Base-by-base conservation (phyloP, 2,888 invertebrate species). In the Crocallis elinguaria region DNA sequence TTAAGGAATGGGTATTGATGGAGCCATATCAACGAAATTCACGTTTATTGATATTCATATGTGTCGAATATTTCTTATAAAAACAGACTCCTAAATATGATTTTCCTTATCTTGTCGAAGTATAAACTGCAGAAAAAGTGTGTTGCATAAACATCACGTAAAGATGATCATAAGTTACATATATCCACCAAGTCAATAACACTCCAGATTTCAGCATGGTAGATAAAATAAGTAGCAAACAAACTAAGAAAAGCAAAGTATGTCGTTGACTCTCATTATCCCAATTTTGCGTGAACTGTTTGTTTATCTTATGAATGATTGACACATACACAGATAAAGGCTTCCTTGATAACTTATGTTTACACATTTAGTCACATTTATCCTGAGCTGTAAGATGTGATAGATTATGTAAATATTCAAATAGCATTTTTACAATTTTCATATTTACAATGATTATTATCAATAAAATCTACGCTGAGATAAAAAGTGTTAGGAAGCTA, bases 231-330 rank as follows among this genome's bases (percentile, higher is more conserved):
- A 23, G 21, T 32, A 14, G 11, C 9, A 25, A 25, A 25, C 9
- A 25, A 25, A 9, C 1, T 7, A 25, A 25, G 9, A n/a, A 43
- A 33, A 32, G 7, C 13, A 23, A 1, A n/a, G 13, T n/a, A 14
- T 49, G 48, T 41, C 33, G 35, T 36, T 36, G 33, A 1, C 14
- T 23, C 23, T 43, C n/a, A 13, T 38, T 44, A 41, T 36, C 29
- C 35, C 21, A 45, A 45, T 35, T 51, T 45, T 12, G 2, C 30
- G n/a, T n/a, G n/a, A n/a, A n/a, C 23, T 25, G 36, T 38, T 21
- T 41, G 29, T 37, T 41, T 52, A 46, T 52, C 45, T 36, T 6
- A 11, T 35, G 11, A 27, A 35, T 46, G 46, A 46, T 35, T 41
- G 52, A 52, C 46, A 45, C 16, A n/a, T 32, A 11, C 12, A 23